These are phyloP conservation scores for Ceratosolen fusciceps DNA, from an alignment of 1,140 invertebrate genomes.

Conservation along the genomic window DNA sequence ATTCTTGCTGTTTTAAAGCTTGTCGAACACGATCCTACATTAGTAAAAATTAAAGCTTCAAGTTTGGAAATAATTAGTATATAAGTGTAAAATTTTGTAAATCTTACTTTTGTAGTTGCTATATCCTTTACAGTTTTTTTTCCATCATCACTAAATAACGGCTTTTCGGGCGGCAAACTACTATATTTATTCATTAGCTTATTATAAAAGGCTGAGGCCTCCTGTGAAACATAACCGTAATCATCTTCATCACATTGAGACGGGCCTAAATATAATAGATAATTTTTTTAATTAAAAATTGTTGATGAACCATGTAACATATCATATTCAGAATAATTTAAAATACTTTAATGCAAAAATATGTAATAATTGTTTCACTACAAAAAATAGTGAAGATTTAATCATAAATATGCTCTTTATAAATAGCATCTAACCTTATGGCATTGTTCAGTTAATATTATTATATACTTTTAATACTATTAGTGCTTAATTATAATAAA, in stretches of 20 bases:
- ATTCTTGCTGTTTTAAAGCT: slow-evolving; percentile 80
- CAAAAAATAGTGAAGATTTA: slow-evolving; percentile 4
- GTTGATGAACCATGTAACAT: too few relatives aligned
- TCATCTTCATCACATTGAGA: slow-evolving; percentile 91
- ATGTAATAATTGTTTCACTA: slow-evolving; percentile 3
- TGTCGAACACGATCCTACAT: slow-evolving; percentile 78
- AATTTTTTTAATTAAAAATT: too few relatives aligned
- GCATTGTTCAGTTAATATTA: not conserved
- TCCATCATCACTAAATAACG: slow-evolving; percentile 61
- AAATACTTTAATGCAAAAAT: slow-evolving; percentile 15
- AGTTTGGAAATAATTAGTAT: not conserved
- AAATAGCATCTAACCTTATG: slow-evolving; percentile 35
- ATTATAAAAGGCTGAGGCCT: slow-evolving; percentile 84
- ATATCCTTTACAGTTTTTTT: slow-evolving; percentile 70
- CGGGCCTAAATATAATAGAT: slow-evolving; percentile 68
- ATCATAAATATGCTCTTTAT: slow-evolving; percentile 8
- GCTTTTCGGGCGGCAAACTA: slow-evolving; percentile 77
- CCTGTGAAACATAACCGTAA: slow-evolving; percentile 89
- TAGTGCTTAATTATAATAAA: too few relatives aligned
- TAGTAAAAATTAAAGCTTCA: slow-evolving; percentile 26
- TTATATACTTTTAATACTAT: too few relatives aligned
- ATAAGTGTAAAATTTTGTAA: slow-evolving; percentile 19
- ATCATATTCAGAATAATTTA: too few relatives aligned
- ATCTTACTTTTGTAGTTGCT: slow-evolving; percentile 69
- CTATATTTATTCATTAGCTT: slow-evolving; percentile 89